Conservation (phyloP, 2,797 vertebrate species). For the Babyrousa celebensis region DNA sequence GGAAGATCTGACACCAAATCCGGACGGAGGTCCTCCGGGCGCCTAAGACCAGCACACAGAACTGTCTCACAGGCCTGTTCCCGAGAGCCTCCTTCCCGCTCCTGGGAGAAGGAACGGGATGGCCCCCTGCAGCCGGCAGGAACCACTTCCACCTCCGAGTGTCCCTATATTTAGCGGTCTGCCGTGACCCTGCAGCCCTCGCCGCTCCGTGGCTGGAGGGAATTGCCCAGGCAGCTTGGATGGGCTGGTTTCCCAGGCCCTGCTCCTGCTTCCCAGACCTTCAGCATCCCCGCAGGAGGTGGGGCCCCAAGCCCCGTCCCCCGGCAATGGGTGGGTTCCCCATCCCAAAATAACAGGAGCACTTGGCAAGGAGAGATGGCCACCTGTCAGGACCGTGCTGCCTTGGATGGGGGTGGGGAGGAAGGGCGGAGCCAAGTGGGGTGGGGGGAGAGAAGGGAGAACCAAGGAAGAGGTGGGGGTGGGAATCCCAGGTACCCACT, state of each 20-base stretch:
- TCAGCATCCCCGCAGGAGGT: constrained; percentile 19
- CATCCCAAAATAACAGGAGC: constrained; percentile 41
- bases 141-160: constrained; percentile 79
- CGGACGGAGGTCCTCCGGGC: neutral
- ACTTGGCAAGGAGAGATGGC: neutral
- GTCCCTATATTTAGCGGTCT: constrained; percentile 80
- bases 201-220: constrained; percentile 28
- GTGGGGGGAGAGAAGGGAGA: neutral
- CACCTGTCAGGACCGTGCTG: constrained; percentile 23
- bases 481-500: neutral
- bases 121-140: constrained; percentile 72
- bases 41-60: neutral
- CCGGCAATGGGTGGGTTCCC: neutral
- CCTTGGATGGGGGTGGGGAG: fast-evolving
- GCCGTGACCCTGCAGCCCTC: constrained; percentile 65
- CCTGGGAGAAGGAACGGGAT: constrained; percentile 20
- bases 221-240: constrained; percentile 79
- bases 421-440: neutral
- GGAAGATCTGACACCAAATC: neutral
- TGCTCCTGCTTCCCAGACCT: constrained; percentile 61
- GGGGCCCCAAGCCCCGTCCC: neutral
- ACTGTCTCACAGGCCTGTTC: neutral
- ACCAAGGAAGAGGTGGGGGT: fast-evolving
- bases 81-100: neutral
- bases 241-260: constrained; percentile 84